Base-by-base conservation (phyloP, 2,797 vertebrate genomes). In the Telmatherina bonti region DNA sequence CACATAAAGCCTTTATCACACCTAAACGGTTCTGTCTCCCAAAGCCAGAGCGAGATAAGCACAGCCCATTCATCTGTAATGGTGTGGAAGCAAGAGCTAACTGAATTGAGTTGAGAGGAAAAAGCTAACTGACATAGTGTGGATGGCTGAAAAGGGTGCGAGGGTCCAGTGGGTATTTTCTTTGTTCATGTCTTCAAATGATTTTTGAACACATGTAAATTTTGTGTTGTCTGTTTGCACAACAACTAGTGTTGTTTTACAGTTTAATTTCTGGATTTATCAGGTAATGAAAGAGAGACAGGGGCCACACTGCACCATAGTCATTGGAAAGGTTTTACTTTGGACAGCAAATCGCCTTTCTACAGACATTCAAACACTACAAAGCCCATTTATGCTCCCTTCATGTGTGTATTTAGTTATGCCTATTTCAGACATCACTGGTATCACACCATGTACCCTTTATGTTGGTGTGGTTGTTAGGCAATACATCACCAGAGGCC, bases 1-100 rank as follows among this genome's bases (percentile, higher is more conserved):
- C 90, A 89, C 85, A 88, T 86, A 91, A 90, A 92, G 91, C 85
- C 86, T 92, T 94, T 92, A 93, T 93, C 91, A 91, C 88, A 89
- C 90, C 91, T 93, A 93, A 92, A 93, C 71, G 85, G 78, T 88
- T 88, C 78, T 58, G 78, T 90, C 90, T 91, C 88, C 89, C 82
- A 88, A 87, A 87, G 86, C 84, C 86, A 78, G 86, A 81, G 85
- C 62, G 83, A 89, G 90, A 93, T 93, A 92, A 92, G 91, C 84
- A 58, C 79, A 87, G 89, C 74, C 86, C 87, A 88, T 92, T 93
- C 88, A 88, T 91, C 89, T 91, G 92, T 91, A 92, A 93, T 92
- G 74, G 90, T 91, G 87, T 90, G 84, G 83, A 88, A 81, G 88
- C 85, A 68, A 74, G 85, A 89, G 82, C 52, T 76, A 71, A 68